Percentiles rank a stretch among this genome's conserved stretches.
Conservation (phyloP, 2,113 vertebrate genomes). For the Tursiops truncatus region DNA sequence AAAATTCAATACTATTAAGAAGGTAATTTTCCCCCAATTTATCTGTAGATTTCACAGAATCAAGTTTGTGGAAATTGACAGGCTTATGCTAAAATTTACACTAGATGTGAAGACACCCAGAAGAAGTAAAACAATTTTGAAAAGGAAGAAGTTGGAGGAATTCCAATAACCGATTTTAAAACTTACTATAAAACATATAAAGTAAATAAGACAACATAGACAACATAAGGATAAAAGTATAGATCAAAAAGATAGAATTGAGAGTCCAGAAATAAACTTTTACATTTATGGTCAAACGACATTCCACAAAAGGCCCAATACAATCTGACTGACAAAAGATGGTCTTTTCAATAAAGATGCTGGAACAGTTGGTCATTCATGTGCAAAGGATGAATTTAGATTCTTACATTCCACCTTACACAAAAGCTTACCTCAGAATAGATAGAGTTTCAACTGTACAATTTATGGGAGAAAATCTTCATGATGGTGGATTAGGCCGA, state of each 20-base stretch:
- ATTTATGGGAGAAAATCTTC: background rate
- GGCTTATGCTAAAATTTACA: background rate
- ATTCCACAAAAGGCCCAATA: too few species aligned
- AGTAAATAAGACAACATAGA: too few species aligned
- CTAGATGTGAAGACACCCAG: background rate
- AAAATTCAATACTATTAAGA: background rate
- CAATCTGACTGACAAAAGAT: too few species aligned
- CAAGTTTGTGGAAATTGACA: background rate
- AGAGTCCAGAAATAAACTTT: too few species aligned
- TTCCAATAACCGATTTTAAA: background rate
- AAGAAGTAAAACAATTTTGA: background rate
- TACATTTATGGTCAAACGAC: too few species aligned
- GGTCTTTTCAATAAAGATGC: background rate
- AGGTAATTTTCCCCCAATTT: background rate
- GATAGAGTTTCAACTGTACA: background rate
- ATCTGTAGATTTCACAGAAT: background rate
- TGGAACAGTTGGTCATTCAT: background rate
- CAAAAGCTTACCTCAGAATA: background rate
- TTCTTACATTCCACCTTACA: background rate
- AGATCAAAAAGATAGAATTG: too few species aligned
- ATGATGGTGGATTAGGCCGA: background rate
- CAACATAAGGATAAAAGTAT: background rate
- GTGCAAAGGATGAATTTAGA: background rate
- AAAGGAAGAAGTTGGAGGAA: background rate
- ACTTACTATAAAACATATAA: background rate